Base-by-base conservation (phyloP, 2,888 invertebrate genomes). In the Trachelus tabidus region DNA sequence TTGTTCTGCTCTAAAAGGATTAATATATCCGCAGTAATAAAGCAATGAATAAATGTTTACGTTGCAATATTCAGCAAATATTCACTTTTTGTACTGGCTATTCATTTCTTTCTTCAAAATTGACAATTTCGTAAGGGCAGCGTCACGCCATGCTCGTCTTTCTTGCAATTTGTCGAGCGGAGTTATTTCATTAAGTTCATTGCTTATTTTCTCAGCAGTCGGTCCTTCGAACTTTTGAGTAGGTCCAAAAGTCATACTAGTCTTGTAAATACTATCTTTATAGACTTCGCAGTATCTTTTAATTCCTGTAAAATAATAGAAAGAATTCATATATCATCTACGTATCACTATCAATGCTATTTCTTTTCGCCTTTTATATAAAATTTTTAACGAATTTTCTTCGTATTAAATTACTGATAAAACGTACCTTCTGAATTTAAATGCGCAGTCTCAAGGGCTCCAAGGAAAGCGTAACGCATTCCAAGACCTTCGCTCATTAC, bases 401-500 rank as follows among this genome's bases (percentile, higher is more conserved):
- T 31, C 3, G 6, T 3, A 31, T 15, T 31, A 56, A 56, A 23
- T 56, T 56, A 56, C 23, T n/a, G 12, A 34, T 34, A 12, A 12
- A 73, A 76, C 93, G 94, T 94, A 92, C 98, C 98, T 92, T 97
- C 97, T 15, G 98, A 98, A 91, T 99, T 99, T 80, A 99, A 93
- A 92, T 98, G 98, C 0, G 97, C 97, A 0, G 98, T 98, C 93
- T 98, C 98, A 82, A 98, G 92, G 0, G 98, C 96, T 4, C 99
- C 99, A 80, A 98, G 93, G 92, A 99, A 99, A 11, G 98, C 98
- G 90, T 99, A 99, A 75, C 99, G 94, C 94, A 97, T 96, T 15
- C 98, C 99, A 69, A 99, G 94, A 12, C 99, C 99, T 89, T 97
- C 97, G 0, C 96, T 96, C 94, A 98, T 98, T 0, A 98, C 98